Conservation (phyloP, 2,888 invertebrate species). For the Metalampra italica region DNA sequence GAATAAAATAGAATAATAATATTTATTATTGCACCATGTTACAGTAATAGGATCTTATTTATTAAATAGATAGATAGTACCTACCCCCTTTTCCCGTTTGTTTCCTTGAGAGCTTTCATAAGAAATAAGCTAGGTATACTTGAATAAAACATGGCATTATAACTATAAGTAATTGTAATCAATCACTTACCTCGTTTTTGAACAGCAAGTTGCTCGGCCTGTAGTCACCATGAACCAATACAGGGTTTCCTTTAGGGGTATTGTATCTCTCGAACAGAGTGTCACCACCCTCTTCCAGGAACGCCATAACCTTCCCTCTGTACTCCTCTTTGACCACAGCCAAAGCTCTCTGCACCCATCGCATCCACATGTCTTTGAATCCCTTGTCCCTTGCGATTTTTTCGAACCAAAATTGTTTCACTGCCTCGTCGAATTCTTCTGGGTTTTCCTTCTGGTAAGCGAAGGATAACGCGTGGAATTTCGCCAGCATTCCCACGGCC, state of each 20-base stretch:
- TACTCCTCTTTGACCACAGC: conserved; percentile 28
- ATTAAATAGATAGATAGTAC: no score
- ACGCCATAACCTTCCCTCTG: conserved; percentile 20
- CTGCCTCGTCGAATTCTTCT: conserved; percentile 22
- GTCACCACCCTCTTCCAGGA: conserved; percentile 12
- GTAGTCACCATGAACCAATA: conserved; percentile 40
- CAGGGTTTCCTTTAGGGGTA: conserved; percentile 23
- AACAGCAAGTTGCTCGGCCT: conserved; percentile 38
- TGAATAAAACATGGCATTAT: no score
- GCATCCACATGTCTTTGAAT: conserved; percentile 14
- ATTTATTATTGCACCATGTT: no score
- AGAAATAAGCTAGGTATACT: no score
- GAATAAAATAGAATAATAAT: no score
- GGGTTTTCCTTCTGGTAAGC: conserved; percentile 45
- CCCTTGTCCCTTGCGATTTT: conserved; percentile 2
- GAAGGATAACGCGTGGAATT: conserved; percentile 54
- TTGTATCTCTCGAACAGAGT: conserved; percentile 21
- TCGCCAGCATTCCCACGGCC: conserved; percentile 37
- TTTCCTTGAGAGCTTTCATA: no score
- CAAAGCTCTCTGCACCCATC: conserved; percentile 15
- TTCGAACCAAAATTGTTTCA: conserved; percentile 16
- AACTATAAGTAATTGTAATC: no score
- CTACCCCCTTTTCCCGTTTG: no score
- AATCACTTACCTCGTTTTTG: conserved; percentile 18
- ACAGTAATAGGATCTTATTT: no score